Conservation (phyloP, 2,113 vertebrate species). For the Chrysemys picta region DNA sequence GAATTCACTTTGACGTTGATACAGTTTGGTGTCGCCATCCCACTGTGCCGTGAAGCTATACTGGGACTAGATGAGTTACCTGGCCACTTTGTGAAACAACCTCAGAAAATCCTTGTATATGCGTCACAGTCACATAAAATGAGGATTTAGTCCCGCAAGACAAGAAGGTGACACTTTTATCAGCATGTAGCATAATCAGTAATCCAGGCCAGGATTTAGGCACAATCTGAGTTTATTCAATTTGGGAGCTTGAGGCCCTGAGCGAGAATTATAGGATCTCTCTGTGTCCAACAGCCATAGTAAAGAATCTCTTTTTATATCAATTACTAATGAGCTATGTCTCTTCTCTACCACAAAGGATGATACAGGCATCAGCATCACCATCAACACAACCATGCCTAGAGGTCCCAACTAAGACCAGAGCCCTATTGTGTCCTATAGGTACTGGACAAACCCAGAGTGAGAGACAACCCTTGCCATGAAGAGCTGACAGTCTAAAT, state of each 20-base stretch:
- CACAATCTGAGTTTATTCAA: neutral
- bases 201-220: neutral
- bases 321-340: neutral
- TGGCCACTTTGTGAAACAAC: neutral
- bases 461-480: neutral
- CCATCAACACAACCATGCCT: neutral
- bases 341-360: neutral
- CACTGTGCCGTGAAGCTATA: too few species aligned
- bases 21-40: too few species aligned
- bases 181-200: neutral
- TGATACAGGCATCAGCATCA: neutral
- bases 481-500: neutral
- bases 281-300: neutral
- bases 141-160: neutral
- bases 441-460: neutral
- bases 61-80: neutral
- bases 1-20: neutral
- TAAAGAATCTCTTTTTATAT: constrained; percentile 12
- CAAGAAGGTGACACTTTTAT: neutral
- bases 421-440: neutral
- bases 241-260: neutral
- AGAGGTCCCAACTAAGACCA: neutral
- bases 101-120: neutral
- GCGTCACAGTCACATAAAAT: neutral
- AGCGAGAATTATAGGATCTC: neutral